phyloP scores from a whole-genome alignment of 2,113 vertebrate species.

The Boulengeromyrus knoepffleri region DNA sequence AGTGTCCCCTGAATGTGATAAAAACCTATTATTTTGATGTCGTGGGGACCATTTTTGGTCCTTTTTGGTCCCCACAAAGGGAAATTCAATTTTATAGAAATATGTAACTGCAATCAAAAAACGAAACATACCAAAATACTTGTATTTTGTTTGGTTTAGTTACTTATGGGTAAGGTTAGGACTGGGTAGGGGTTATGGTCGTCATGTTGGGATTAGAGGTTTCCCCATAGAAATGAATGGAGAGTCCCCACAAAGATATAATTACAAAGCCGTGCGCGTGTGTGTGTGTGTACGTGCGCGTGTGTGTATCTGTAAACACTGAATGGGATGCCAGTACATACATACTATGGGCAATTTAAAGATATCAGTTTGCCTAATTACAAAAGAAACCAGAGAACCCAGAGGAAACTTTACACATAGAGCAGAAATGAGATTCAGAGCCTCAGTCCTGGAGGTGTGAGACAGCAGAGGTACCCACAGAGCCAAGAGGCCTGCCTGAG shows the following conservation, averaged over 20 bases:
- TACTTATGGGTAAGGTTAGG: not conserved
- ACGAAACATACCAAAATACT: not conserved
- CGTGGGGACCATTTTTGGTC: too few relatives aligned
- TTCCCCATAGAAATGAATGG: not conserved
- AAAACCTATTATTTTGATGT: too few relatives aligned
- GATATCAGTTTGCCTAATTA: not conserved
- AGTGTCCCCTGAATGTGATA: too few relatives aligned
- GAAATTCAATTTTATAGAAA: too few relatives aligned
- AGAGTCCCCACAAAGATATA: not conserved
- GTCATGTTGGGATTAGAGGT: not conserved
- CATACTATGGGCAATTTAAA: not conserved
- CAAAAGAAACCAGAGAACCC: not conserved
- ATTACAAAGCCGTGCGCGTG: not conserved
- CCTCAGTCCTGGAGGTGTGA: not conserved
- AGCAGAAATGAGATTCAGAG: not conserved
- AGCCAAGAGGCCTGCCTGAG: not conserved
- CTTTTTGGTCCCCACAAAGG: too few relatives aligned
- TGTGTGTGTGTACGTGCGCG: not conserved
- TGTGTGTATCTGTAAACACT: not conserved
- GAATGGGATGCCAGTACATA: not conserved
- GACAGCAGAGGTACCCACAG: not conserved
- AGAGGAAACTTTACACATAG: not conserved
- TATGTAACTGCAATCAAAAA: too few relatives aligned
- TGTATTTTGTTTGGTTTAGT: not conserved
- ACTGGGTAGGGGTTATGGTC: not conserved